Conservation (phyloP, 1,140 invertebrate genomes). For the Chymomyza costata region DNA sequence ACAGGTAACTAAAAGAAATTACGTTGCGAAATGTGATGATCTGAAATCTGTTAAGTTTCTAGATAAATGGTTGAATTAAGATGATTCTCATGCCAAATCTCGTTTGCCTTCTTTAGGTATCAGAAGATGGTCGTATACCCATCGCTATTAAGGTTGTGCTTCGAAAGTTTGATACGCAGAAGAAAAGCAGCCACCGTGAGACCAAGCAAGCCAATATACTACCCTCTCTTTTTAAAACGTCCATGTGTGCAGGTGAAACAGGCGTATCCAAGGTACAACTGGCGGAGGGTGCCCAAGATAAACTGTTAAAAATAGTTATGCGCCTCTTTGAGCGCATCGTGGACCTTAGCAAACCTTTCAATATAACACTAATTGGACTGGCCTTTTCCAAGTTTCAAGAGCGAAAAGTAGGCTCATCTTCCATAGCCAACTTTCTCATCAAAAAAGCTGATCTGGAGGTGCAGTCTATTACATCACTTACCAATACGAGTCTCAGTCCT, state of each 20-base stretch:
- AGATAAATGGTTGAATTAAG: too few relatives aligned
- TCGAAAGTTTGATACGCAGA: slow-evolving; percentile 80
- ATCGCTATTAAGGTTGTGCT: slow-evolving; percentile 83
- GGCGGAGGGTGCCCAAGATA: slow-evolving; percentile 78
- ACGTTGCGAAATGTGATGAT: too few relatives aligned
- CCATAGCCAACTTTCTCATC: slow-evolving; percentile 84
- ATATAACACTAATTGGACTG: slow-evolving; percentile 85
- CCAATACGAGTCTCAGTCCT: slow-evolving; percentile 67
- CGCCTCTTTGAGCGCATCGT: slow-evolving; percentile 84
- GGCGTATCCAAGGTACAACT: slow-evolving; percentile 74
- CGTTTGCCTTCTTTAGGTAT: slow-evolving; percentile 72
- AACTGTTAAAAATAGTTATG: slow-evolving; percentile 83
- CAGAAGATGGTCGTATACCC: slow-evolving; percentile 85
- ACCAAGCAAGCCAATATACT: slow-evolving; percentile 83
- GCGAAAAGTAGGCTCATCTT: slow-evolving; percentile 78
- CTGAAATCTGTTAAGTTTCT: too few relatives aligned
- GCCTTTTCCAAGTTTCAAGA: slow-evolving; percentile 88
- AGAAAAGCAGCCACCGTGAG: slow-evolving; percentile 81
- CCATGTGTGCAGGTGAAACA: slow-evolving; percentile 74
- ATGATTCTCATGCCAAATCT: too few relatives aligned
- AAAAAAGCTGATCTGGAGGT: slow-evolving; percentile 82
- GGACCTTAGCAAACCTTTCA: slow-evolving; percentile 83
- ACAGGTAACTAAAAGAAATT: slow-evolving; percentile 75
- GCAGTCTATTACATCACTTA: slow-evolving; percentile 81
- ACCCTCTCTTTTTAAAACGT: slow-evolving; percentile 79